These are phyloP conservation scores for Apantesis nais DNA, from an alignment of 2,888 invertebrate species.

Conservation along the genomic window DNA sequence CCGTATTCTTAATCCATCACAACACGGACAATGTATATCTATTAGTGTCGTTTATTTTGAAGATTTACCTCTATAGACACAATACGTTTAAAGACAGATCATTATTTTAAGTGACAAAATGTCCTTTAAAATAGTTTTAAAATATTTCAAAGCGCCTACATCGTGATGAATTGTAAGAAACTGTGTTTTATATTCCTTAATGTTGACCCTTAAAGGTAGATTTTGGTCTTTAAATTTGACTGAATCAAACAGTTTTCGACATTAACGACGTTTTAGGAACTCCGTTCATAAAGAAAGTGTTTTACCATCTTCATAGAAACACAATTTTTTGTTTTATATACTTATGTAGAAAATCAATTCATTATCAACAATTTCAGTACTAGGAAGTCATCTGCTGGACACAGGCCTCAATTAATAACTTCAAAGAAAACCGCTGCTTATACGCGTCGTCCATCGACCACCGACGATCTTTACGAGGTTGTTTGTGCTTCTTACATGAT, in stretches of 20 bases:
- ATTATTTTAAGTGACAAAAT: no score
- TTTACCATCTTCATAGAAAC: neutral
- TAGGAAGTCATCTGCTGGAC: neutral
- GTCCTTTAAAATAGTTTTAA: no score
- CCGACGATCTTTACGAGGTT: neutral
- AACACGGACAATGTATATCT: neutral
- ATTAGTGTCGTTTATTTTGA: neutral
- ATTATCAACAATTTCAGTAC: neutral
- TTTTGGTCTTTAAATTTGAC: neutral
- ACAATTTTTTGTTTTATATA: neutral
- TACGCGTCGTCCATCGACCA: neutral
- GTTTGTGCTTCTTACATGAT: neutral
- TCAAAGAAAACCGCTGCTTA: neutral
- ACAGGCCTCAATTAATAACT: neutral
- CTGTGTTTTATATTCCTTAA: no score
- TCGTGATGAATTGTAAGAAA: no score
- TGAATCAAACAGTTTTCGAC: neutral
- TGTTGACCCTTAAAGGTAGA: neutral
- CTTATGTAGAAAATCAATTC: neutral
- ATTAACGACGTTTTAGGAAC: neutral
- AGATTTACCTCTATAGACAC: no score
- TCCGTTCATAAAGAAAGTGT: neutral
- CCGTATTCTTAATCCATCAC: no score
- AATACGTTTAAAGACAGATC: no score
- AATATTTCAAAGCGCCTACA: no score